Conservation (phyloP, 1,140 invertebrate genomes). For the Drosophila simulans region DNA sequence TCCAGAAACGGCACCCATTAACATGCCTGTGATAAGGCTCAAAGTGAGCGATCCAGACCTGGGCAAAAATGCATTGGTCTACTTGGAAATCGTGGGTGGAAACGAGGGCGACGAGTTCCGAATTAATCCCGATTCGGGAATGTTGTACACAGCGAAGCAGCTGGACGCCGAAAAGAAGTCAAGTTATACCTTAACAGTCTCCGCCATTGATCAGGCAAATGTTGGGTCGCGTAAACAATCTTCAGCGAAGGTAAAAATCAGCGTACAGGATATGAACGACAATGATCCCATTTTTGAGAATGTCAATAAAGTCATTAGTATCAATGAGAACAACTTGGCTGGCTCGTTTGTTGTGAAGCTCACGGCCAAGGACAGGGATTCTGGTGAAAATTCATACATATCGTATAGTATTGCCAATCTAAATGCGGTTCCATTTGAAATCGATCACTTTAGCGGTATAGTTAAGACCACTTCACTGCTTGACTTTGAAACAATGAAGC, state of each 20-base stretch:
- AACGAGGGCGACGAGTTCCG: constrained; percentile 95
- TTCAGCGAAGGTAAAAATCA: constrained; percentile 95
- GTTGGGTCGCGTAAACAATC: constrained; percentile 93
- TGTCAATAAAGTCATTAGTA: constrained; percentile 87
- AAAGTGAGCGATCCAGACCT: constrained; percentile 94
- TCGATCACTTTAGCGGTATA: constrained; percentile 97
- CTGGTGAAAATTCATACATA: constrained; percentile 97
- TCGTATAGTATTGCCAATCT: constrained; percentile 97
- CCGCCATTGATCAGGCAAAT: constrained; percentile 95
- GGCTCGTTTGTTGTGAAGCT: constrained; percentile 93
- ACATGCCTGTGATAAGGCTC: constrained; percentile 94
- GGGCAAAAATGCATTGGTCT: constrained; percentile 92
- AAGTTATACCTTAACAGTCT: constrained; percentile 95
- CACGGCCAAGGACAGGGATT: constrained; percentile 94
- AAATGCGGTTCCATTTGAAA: constrained; percentile 95
- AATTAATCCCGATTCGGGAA: constrained; percentile 94
- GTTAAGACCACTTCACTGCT: constrained; percentile 92
- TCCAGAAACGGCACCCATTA: constrained; percentile 94
- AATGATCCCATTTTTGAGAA: constrained; percentile 95
- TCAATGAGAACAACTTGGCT: constrained; percentile 94
- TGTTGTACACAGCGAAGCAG: constrained; percentile 92
- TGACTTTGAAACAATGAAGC: constrained; percentile 96
- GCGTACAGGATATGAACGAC: constrained; percentile 95
- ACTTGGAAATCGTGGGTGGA: constrained; percentile 95
- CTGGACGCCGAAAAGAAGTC: constrained; percentile 95